Evolutionary conservation across 1,140 invertebrate genomes (phyloP), one percentile per base, ranked within the genome.

Genomic region (Matsumurasca onukii): DNA sequence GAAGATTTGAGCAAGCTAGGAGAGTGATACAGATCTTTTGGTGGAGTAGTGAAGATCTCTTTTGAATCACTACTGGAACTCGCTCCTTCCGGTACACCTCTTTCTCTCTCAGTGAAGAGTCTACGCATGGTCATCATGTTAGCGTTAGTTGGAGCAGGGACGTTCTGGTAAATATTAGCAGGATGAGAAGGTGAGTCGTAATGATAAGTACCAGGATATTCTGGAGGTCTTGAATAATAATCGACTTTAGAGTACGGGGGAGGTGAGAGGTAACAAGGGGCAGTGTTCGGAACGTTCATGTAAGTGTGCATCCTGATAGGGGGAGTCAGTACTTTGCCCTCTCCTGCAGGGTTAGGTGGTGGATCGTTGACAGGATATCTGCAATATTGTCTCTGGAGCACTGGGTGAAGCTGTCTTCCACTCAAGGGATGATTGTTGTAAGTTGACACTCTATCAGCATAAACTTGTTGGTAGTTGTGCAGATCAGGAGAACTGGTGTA

Each of bases 11-110:
- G 55, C 30, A 59, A 27, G 9, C 15, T 59, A 5, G 49, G 12
- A 22, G 49, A 12, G 55, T 27, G 30, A 27, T 59, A 29, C 25
- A 27, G n/a, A 29, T 59, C 55, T 2, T 29, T 12, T 52, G 25
- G 12, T 39, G 5, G 34, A n/a, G n/a, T n/a, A n/a, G 49, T 17
- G 49, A 51, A 51, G 3, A 27, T 25, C 30, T 59, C 55, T 22
- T 59, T 24, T 9, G 55, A 59, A 29, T 59, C 68, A n/a, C 66
- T 68, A 73, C 80, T 31, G 78, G 81, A 72, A 78, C 81, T 59
- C 68, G 77, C 63, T 76, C 81, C 76, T 74, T 83, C 75, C 64
- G 77, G 75, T 62, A 76, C 73, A 31, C 76, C 75, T 17, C 76
- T 72, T 69, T 76, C 75, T 59, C 55, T 59, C 55, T 59, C 55